A percentile compares a stretch with the other conserved stretches of the same genome.
These are phyloP conservation scores for Polia nebulosa DNA, from an alignment of 2,888 invertebrate genomes.

Conservation along the genomic window DNA sequence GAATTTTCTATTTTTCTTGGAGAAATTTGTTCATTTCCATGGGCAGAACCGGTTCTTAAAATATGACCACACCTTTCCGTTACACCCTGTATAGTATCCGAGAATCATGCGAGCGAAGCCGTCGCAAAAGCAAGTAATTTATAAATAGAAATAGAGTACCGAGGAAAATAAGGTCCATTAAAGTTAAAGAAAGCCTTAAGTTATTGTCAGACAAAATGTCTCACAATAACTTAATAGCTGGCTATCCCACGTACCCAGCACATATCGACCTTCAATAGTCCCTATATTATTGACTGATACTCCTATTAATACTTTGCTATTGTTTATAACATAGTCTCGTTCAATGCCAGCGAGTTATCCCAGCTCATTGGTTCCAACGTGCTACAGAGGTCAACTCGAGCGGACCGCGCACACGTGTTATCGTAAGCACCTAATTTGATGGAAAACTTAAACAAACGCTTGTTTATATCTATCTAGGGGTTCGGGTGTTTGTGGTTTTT, in stretches of 20 bases:
- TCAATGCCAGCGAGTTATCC: constrained; percentile 60
- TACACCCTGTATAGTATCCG: too few relatives aligned
- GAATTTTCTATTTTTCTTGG: too few relatives aligned
- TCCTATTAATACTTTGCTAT: constrained; percentile 48
- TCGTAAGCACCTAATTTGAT: constrained; percentile 63
- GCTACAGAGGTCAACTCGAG: constrained; percentile 63
- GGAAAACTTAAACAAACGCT: constrained; percentile 64
- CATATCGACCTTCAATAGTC: constrained; percentile 20
- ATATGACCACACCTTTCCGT: too few relatives aligned
- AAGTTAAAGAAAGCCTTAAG: too few relatives aligned
- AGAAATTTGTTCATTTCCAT: too few relatives aligned
- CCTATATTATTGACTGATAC: constrained; percentile 30
- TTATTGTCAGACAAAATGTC: too few relatives aligned
- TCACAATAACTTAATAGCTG: too few relatives aligned
- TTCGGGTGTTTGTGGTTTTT: neutral
- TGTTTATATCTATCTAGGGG: constrained; percentile 12
- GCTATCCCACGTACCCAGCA: neutral
- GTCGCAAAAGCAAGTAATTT: too few relatives aligned
- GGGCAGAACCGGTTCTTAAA: too few relatives aligned
- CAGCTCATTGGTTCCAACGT: constrained; percentile 56
- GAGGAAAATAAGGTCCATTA: too few relatives aligned
- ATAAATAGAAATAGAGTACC: too few relatives aligned
- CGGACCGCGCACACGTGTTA: constrained; percentile 61
- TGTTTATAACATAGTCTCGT: constrained; percentile 45
- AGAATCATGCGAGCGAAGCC: too few relatives aligned